Base-by-base conservation (phyloP, 2,888 invertebrate genomes). In the Erebia palarica region DNA sequence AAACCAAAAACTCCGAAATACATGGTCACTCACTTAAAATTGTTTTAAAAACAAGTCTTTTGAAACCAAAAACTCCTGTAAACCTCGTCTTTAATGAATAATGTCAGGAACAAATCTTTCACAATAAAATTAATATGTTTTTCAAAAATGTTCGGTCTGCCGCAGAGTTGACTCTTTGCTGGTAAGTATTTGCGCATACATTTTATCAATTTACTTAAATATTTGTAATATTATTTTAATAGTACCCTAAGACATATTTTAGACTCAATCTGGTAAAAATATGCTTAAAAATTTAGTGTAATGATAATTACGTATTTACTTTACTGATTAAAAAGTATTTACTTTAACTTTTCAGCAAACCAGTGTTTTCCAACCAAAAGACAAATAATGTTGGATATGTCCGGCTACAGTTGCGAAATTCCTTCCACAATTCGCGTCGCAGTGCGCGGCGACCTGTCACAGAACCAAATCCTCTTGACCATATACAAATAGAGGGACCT, bases 401-500 rank as follows among this genome's bases (percentile, higher is more conserved):
- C 51, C 85, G 85, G 64, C 71, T 85, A 59, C 87, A 87, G 72
- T 66, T 85, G 57, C 87, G 91, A 36, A 88, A 82, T 73, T 84
- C 90, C n/a, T 85, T 91, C 72, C 90, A 90, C 75, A 90, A 85
- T 73, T 77, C 87, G 2, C 80, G 88, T 18, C 85, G 86, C 16
- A 78, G 83, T 36, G 76, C 76, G 1, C 82, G 87, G 55, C 82
- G 84, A 18, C 80, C 85, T 1, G 75, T 58, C 51, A 76, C 83
- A 36, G 85, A 89, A 66, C 83, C 86, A 5, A 90, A 91, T 72
- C 91, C 91, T 1, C 73, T 94, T 70, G 90, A 93, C 74, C 84
- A 90, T 77, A 77, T 91, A 70, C 83, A 86, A 68, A 79, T 92
- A 59, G 91, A 93, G 27, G 91, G 91, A 18, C 91, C 94, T 65